Conservation (phyloP, 2,888 invertebrate genomes). For the Drosophila vallismaia region DNA sequence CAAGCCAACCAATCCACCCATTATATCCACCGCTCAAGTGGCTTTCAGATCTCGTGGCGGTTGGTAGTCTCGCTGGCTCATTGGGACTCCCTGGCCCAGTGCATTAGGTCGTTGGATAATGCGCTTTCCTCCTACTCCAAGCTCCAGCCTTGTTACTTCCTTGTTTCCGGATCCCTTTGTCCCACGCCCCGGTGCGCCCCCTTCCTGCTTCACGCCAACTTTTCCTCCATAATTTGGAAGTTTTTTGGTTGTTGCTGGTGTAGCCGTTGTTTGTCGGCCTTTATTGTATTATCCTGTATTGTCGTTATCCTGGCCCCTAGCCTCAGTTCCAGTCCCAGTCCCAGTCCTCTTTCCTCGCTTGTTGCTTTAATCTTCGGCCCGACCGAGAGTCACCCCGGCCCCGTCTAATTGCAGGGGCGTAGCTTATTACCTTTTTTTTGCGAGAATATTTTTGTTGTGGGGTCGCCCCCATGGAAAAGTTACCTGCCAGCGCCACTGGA, state of each 20-base stretch:
- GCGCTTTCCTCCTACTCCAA: slow-evolving; percentile 25
- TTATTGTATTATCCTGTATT: slow-evolving; percentile 71
- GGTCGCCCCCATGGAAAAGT: background rate
- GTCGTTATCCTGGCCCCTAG: slow-evolving; percentile 40
- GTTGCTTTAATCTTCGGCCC: slow-evolving; percentile 69
- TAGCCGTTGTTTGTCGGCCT: slow-evolving; percentile 48
- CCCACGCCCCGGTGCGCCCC: slow-evolving; percentile 8
- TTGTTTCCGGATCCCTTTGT: slow-evolving; percentile 23
- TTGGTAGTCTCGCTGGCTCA: slow-evolving; percentile 10
- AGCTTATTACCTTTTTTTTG: background rate
- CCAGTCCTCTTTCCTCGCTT: slow-evolving; percentile 38
- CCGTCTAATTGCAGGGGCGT: background rate
- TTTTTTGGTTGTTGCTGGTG: slow-evolving; percentile 34
- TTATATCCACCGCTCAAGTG: slow-evolving; percentile 1
- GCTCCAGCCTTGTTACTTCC: slow-evolving; percentile 1
- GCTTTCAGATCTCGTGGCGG: background rate
- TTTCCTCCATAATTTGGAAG: slow-evolving; percentile 49
- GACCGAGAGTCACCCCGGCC: background rate
- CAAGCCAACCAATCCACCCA: background rate
- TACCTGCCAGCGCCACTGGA: background rate
- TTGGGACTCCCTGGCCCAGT: slow-evolving; percentile 25
- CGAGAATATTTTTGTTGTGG: background rate
- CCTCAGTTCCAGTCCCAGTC: background rate
- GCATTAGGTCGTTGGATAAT: slow-evolving; percentile 45
- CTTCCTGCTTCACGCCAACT: slow-evolving; percentile 49